A percentile compares a stretch with the other conserved stretches of the same genome.
Conservation (phyloP, 23 tunicate species). For the Trididemnum clinides region DNA sequence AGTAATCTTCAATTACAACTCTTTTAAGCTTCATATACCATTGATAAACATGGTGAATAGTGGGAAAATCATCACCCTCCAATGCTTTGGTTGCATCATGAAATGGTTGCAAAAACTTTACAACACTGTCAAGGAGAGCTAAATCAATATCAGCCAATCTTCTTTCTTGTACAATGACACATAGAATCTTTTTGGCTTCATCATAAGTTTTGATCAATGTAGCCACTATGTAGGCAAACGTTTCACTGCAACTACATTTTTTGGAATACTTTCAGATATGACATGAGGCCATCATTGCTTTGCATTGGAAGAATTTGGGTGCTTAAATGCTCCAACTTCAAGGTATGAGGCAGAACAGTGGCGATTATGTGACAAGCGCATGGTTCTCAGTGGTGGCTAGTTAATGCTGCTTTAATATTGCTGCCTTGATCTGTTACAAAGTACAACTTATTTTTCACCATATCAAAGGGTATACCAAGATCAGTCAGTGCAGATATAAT, state of each 20-base stretch:
- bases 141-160: not conserved
- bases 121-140: not conserved
- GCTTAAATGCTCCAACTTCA: not conserved
- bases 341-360: not conserved
- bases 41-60: not conserved
- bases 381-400: not conserved
- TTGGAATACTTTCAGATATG: not conserved
- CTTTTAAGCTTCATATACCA: not conserved
- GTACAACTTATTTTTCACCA: not conserved
- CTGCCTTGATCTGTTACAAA: not conserved
- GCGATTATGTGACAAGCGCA: not conserved
- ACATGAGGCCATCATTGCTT: not conserved
- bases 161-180: not conserved
- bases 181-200: not conserved
- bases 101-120: not conserved
- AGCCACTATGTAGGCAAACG: not conserved
- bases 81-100: not conserved
- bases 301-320: not conserved
- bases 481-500: not conserved
- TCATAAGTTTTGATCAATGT: not conserved
- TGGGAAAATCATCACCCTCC: not conserved
- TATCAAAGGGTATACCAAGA: not conserved
- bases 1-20: not conserved
- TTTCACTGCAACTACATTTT: not conserved
- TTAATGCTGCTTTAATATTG: not conserved